Base-by-base conservation (phyloP, 2,888 invertebrate genomes). In the Piscicola geometra region DNA sequence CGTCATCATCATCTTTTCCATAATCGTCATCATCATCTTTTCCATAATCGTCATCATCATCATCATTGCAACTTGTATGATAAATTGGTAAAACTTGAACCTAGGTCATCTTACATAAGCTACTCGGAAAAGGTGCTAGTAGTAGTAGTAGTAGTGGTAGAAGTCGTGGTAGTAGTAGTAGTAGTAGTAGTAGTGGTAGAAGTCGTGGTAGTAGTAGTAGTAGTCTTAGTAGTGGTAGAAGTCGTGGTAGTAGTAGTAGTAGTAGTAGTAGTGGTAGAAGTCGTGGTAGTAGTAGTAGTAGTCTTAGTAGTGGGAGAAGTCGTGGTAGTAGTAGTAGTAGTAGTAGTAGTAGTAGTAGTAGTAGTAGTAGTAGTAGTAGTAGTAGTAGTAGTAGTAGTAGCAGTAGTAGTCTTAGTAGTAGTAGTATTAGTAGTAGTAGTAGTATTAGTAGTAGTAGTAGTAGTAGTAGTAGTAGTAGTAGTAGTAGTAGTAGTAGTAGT, bases 321-420 rank as follows among this genome's bases (percentile, higher is more conserved):
- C 71, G 60, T 73, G 70, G 60, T 73, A 60, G 60, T 73, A 73
- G 60, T 73, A 73, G 60, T 73, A 73, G 60, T 73, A 73, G 60
- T 73, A 73, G 60, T 73, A 73, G 60, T 73, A 73, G 60, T 73
- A 73, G 60, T 73, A 73, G 60, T 73, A 73, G 60, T 73, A 73
- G 60, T 73, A 73, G 60, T 73, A 60, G 60, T 73, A 73, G 60
- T 73, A 73, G 60, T 73, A 73, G 60, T 73, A 73, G 60, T 73
- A 73, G 60, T 73, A 73, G 60, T 73, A 73, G 60, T 73, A 73
- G 60, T 73, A 73, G 60, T 73, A 73, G 60, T 73, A 73, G 60
- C 70, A 73, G 60, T 73, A 60, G 60, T 73, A 73, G 60, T 73
- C 71, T 15, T 73, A 73, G 60, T 73, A 73, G 60, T 73, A 73